A percentile compares a stretch with the other conserved stretches of the same genome.
phyloP scores from a whole-genome alignment of 2,797 vertebrate species.

The Acanthurus leucopareius region DNA sequence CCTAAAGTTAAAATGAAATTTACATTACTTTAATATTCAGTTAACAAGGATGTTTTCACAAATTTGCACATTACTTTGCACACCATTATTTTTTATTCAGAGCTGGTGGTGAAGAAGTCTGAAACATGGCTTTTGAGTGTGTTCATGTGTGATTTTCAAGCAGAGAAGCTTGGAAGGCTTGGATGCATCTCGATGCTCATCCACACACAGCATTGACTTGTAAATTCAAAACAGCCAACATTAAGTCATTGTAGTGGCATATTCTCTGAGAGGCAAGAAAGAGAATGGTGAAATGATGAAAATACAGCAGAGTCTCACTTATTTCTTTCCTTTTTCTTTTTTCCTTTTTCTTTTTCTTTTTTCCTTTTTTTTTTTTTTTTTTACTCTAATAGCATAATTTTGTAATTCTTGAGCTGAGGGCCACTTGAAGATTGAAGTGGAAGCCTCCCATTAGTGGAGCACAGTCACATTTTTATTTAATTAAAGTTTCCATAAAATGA shows the following conservation, averaged over 20 bases:
- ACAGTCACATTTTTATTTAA: not conserved
- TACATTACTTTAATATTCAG: not conserved
- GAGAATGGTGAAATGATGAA: slow-evolving; percentile 32
- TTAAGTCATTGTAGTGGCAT: not conserved
- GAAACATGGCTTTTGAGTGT: slow-evolving; percentile 1
- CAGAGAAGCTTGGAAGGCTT: slow-evolving; percentile 9
- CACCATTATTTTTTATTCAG: not conserved
- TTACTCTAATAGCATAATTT: not conserved
- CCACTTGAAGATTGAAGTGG: slow-evolving; percentile 5
- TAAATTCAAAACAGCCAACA: slow-evolving; percentile 28
- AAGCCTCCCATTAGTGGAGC: slow-evolving; percentile 7
- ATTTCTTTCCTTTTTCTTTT: not conserved
- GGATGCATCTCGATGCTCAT: not conserved
- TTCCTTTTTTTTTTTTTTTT: slow-evolving; percentile 18
- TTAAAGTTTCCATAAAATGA: slow-evolving; percentile 4
- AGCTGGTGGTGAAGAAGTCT: not conserved
- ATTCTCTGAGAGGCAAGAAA: not conserved
- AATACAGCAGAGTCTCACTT: not conserved
- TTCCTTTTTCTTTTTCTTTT: not conserved
- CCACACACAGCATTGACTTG: not conserved
- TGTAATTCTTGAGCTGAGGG: slow-evolving; percentile 8
- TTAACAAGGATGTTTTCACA: not conserved
- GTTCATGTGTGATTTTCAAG: slow-evolving; percentile 21
- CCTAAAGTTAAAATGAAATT: not conserved
- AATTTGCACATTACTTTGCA: not conserved